These are phyloP conservation scores for Patella ulyssiponensis DNA, from an alignment of 2,888 invertebrate genomes.

Conservation along the genomic window DNA sequence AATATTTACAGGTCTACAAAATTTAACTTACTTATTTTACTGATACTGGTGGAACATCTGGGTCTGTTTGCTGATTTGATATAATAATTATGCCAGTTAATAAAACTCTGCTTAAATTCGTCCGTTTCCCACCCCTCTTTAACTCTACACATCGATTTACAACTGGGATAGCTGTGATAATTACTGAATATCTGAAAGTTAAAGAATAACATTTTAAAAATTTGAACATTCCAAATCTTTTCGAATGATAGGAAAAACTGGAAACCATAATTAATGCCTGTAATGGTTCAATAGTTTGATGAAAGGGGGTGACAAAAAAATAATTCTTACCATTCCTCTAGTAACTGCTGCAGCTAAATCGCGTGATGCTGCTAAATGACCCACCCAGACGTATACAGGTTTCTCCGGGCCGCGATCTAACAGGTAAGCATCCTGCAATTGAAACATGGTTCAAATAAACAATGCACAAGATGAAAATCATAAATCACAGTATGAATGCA, in stretches of 20 bases:
- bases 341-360: conserved; percentile 43
- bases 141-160: conserved; percentile 47
- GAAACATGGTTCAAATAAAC: too few relatives aligned
- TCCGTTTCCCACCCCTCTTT: conserved; percentile 51
- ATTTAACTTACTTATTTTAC: too few relatives aligned
- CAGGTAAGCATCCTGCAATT: conserved; percentile 49
- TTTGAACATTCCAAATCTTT: too few relatives aligned
- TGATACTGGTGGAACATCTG: conserved; percentile 20
- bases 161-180: conserved; percentile 44
- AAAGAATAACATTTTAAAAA: too few relatives aligned
- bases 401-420: conserved; percentile 47
- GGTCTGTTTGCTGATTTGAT: conserved; percentile 34
- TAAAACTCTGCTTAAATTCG: conserved; percentile 52
- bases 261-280: too few relatives aligned
- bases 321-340: conserved; percentile 50
- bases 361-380: conserved; percentile 43
- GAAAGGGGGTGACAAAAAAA: background rate
- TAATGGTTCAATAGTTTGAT: too few relatives aligned
- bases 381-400: conserved; percentile 57
- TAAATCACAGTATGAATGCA: too few relatives aligned
- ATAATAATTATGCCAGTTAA: conserved; percentile 50
- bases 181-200: conserved; percentile 45
- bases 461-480: too few relatives aligned
- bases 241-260: too few relatives aligned
- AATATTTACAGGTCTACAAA: too few relatives aligned